Evolutionary conservation across 2,797 vertebrate genomes (phyloP).

Genomic region (Microctenopoma stevenorrisi): DNA sequence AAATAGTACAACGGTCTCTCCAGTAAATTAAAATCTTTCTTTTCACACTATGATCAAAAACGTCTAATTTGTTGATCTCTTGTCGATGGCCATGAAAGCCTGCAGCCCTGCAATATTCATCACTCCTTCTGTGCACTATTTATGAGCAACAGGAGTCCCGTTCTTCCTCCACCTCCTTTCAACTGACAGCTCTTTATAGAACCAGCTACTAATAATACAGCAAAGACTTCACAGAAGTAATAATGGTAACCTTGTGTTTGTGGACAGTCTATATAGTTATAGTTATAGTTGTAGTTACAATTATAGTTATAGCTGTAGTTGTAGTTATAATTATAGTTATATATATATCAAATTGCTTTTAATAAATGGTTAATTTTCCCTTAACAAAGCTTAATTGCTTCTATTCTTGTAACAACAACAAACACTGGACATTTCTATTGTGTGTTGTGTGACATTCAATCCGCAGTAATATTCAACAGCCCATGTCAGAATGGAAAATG

Average conservation of each 20-base stretch:
- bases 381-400: slow-evolving; percentile 25
- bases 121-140: slow-evolving; percentile 84
- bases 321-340: too few relatives aligned
- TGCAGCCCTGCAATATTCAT: slow-evolving; percentile 77
- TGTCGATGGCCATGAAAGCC: slow-evolving; percentile 59
- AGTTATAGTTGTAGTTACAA: background rate
- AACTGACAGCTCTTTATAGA: slow-evolving; percentile 72
- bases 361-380: background rate
- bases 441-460: slow-evolving; percentile 46
- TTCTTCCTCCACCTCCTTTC: slow-evolving; percentile 72
- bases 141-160: slow-evolving; percentile 84
- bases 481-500: slow-evolving; percentile 59
- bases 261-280: too few relatives aligned
- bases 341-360: background rate
- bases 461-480: slow-evolving; percentile 39
- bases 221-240: slow-evolving; percentile 11
- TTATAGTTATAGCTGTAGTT: background rate
- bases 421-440: slow-evolving; percentile 38
- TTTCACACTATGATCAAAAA: slow-evolving; percentile 27
- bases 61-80: slow-evolving; percentile 28
- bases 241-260: background rate
- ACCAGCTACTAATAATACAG: slow-evolving; percentile 42
- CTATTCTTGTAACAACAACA: slow-evolving; percentile 54
- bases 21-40: slow-evolving; percentile 2
- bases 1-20: background rate